Conservation (phyloP, 2,888 invertebrate species). For the Lasioglossum figueresi region DNA sequence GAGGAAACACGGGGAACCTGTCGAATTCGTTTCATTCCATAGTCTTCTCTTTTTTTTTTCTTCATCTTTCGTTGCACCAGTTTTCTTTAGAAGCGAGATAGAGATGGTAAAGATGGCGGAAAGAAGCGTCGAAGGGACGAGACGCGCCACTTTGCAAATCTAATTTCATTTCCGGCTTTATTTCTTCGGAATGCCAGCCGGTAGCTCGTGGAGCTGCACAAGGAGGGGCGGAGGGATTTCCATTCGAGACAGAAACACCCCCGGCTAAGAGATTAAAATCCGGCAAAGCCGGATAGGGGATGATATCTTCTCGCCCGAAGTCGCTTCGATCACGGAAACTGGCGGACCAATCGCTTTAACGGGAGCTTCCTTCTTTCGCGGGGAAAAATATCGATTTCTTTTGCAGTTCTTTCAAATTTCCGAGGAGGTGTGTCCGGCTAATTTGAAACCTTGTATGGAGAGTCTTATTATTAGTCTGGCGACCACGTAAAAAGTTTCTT, state of each 20-base stretch:
- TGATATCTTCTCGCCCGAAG: conserved; percentile 24
- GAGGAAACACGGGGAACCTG: neutral
- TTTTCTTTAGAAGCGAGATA: neutral
- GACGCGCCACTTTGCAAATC: conserved; percentile 61
- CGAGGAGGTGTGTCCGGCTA: neutral
- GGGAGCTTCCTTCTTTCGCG: neutral
- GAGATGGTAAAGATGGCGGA: neutral
- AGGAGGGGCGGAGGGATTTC: conserved; percentile 46
- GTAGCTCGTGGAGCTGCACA: conserved; percentile 31
- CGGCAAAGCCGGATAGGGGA: conserved; percentile 1
- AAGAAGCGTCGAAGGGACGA: neutral
- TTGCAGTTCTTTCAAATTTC: neutral
- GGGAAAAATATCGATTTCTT: neutral
- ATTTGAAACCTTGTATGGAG: neutral
- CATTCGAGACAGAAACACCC: conserved; percentile 42
- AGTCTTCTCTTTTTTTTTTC: neutral
- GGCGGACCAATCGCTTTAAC: conserved; percentile 34
- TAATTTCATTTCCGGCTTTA: conserved; percentile 62
- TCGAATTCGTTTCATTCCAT: conserved; percentile 34
- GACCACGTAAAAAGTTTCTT: no score
- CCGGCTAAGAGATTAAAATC: conserved; percentile 58
- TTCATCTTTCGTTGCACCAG: neutral
- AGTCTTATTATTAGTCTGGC: neutral
- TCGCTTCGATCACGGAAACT: conserved; percentile 40
- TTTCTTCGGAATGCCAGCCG: conserved; percentile 36